Evolutionary conservation across 1,140 invertebrate species (phyloP).

Genomic region (Euwallacea fornicatus): DNA sequence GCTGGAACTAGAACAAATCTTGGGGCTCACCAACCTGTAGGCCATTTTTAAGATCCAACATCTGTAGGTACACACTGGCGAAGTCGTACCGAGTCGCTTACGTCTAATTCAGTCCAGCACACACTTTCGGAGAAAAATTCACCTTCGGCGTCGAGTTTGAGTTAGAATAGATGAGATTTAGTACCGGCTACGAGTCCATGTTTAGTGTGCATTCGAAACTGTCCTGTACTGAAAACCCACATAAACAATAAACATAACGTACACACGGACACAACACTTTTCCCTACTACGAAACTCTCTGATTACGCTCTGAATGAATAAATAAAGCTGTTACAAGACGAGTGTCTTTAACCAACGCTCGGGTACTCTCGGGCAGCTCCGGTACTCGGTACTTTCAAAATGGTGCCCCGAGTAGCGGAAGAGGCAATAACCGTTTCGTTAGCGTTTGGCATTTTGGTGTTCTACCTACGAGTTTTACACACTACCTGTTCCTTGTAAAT

Average conservation of each 20-base stretch:
- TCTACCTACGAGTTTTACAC: no score
- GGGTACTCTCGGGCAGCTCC: not conserved
- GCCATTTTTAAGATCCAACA: not conserved
- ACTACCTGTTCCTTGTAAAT: no score
- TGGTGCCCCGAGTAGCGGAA: slow-evolving; percentile 2
- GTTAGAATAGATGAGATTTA: no score
- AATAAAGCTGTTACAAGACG: not conserved
- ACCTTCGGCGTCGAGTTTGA: no score
- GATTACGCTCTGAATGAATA: not conserved
- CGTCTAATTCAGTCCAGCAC: no score
- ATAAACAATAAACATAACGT: no score
- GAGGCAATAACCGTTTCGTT: slow-evolving; percentile 3
- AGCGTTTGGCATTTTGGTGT: not conserved
- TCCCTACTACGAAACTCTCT: not conserved
- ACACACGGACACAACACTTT: not conserved
- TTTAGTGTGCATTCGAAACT: no score
- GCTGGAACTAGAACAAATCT: no score
- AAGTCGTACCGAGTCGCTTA: not conserved
- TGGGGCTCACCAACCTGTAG: not conserved
- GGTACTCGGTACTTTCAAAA: slow-evolving; percentile 5
- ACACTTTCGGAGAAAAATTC: no score
- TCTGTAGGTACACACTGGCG: not conserved
- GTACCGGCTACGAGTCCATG: no score
- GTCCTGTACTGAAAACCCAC: no score
- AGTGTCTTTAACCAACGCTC: not conserved